A percentile compares a stretch with the other conserved stretches of the same genome.
These are phyloP conservation scores for Orchesellides sinensis DNA, from an alignment of 2,888 invertebrate genomes.

Conservation along the genomic window DNA sequence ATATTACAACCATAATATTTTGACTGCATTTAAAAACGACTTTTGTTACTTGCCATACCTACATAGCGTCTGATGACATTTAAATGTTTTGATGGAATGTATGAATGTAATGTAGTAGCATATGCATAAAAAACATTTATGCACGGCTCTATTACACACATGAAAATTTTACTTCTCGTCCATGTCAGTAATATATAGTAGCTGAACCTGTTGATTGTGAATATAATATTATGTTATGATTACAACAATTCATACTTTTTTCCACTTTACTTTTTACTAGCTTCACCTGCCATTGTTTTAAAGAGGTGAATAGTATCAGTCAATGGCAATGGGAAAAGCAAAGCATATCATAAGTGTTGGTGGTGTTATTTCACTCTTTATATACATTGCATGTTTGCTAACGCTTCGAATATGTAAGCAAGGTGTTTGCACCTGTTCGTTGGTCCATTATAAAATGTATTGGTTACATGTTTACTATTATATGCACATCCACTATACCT, in stretches of 20 bases:
- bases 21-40: conserved; percentile 37
- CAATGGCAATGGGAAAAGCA: conserved; percentile 1
- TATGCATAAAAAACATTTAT: conserved; percentile 14
- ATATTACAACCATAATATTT: conserved; percentile 52
- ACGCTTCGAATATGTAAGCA: background rate
- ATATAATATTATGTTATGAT: conserved; percentile 14
- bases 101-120: conserved; percentile 22
- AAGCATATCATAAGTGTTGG: background rate
- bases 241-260: conserved; percentile 11
- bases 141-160: background rate
- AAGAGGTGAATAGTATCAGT: conserved; percentile 16
- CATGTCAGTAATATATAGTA: conserved; percentile 8
- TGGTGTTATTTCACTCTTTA: background rate
- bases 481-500: background rate
- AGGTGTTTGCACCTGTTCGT: conserved; percentile 54
- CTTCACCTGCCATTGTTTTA: conserved; percentile 44
- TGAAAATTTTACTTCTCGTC: no score
- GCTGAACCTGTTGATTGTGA: conserved; percentile 20
- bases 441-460: conserved; percentile 38
- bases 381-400: background rate
- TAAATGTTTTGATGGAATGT: background rate
- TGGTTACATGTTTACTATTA: background rate
- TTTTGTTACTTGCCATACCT: conserved; percentile 4
- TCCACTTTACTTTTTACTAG: background rate
- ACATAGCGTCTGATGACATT: conserved; percentile 9